phyloP scores from a whole-genome alignment of 1,140 invertebrate species.

The Drosophila busckii region DNA sequence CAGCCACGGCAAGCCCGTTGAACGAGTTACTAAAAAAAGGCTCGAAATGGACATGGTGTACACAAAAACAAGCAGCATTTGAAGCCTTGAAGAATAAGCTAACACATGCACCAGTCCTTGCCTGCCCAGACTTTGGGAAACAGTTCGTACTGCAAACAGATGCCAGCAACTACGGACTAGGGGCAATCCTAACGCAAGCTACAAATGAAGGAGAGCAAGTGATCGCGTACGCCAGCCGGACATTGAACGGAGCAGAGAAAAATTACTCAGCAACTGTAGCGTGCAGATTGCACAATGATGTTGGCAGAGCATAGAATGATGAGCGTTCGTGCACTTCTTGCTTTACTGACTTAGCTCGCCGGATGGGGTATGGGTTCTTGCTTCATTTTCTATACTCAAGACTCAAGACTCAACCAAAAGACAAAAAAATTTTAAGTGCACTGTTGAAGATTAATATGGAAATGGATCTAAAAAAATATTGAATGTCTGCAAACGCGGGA shows the following conservation, averaged over 20 bases:
- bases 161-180: slow-evolving; percentile 49
- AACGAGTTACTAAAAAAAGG: neutral
- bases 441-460: no score
- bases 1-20: neutral
- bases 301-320: no score
- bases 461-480: no score
- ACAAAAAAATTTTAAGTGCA: no score
- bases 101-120: slow-evolving; percentile 1
- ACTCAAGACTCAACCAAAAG: no score
- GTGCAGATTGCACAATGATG: no score
- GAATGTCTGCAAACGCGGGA: no score
- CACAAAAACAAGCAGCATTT: slow-evolving; percentile 2
- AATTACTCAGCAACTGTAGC: slow-evolving; percentile 78
- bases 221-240: slow-evolving; percentile 73
- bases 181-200: slow-evolving; percentile 46
- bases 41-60: neutral
- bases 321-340: no score
- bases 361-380: no score
- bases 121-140: slow-evolving; percentile 5
- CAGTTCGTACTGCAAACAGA: slow-evolving; percentile 27
- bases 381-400: no score
- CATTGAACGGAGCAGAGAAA: slow-evolving; percentile 74
- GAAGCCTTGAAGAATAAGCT: neutral
- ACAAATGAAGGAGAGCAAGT: slow-evolving; percentile 22
- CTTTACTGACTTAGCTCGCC: no score